Percentiles rank a stretch among this genome's conserved stretches.
Conservation (phyloP, 92 coral and sea anemone genomes). For the Desmophyllum pertusum region DNA sequence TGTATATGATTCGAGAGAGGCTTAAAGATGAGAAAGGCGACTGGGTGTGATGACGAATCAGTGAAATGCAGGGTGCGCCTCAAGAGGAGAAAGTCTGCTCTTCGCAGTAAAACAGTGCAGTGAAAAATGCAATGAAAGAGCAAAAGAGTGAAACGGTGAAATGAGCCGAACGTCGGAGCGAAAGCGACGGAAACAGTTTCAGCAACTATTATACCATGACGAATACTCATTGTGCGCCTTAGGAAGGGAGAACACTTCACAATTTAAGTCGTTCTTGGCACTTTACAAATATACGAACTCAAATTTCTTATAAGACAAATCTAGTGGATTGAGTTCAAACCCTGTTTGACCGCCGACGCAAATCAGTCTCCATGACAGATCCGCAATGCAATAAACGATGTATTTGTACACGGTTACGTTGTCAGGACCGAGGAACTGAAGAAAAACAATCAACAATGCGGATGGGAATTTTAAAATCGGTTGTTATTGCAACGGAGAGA, state of each 20-base stretch:
- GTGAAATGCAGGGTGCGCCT: background rate
- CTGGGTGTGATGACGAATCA: conserved; percentile 47
- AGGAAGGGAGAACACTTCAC: background rate
- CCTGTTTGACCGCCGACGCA: too few relatives aligned
- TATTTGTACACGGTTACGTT: background rate
- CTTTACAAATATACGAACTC: background rate
- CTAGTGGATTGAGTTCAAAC: background rate
- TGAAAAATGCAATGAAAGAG: background rate
- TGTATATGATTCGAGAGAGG: conserved; percentile 65
- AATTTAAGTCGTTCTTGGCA: background rate
- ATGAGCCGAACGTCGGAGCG: background rate
- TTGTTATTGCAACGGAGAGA: background rate
- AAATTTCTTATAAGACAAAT: background rate
- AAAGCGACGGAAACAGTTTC: background rate
- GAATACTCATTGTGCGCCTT: background rate
- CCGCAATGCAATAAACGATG: background rate
- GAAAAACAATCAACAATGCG: background rate
- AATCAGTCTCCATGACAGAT: background rate
- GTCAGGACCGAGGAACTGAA: background rate
- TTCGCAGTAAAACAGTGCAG: background rate
- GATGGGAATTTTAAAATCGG: background rate
- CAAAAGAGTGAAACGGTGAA: background rate
- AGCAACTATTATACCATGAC: background rate
- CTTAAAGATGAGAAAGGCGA: conserved; percentile 67
- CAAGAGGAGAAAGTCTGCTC: background rate